phyloP scores from a whole-genome alignment of 2,888 invertebrate genomes.

The Seira ritae region DNA sequence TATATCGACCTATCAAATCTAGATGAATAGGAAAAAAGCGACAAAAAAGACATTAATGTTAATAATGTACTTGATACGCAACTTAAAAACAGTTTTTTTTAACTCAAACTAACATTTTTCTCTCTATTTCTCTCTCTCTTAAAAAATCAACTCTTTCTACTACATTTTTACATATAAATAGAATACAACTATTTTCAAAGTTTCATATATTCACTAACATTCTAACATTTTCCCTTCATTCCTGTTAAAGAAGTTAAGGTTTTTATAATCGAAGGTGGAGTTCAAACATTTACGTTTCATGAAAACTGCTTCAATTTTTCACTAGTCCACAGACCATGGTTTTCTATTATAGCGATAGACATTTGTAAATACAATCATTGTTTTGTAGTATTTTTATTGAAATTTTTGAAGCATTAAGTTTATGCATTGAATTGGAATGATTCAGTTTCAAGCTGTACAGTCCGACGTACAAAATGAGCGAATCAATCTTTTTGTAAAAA shows the following conservation, averaged over 20 bases:
- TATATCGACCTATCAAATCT: slow-evolving; percentile 61
- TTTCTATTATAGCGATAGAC: too few relatives aligned
- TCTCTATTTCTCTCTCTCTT: not conserved
- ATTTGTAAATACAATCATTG: too few relatives aligned
- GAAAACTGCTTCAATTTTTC: too few relatives aligned
- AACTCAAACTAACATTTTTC: slow-evolving; percentile 47
- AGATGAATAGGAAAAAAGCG: slow-evolving; percentile 54
- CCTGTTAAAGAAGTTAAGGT: too few relatives aligned
- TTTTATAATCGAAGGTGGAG: too few relatives aligned
- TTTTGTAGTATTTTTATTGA: too few relatives aligned
- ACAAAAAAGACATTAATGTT: slow-evolving; percentile 64
- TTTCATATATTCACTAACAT: slow-evolving; percentile 5
- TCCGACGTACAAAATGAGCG: slow-evolving; percentile 35
- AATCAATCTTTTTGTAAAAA: slow-evolving; percentile 16
- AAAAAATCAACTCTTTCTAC: slow-evolving; percentile 6
- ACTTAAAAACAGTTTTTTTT: slow-evolving; percentile 15
- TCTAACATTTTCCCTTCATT: slow-evolving; percentile 19
- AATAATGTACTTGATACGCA: slow-evolving; percentile 54
- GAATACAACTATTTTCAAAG: not conserved
- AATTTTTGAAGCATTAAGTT: too few relatives aligned
- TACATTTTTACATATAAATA: not conserved
- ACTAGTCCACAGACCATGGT: too few relatives aligned
- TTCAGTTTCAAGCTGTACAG: not conserved
- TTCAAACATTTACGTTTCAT: too few relatives aligned
- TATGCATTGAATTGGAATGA: too few relatives aligned